Conservation (phyloP, 2,113 vertebrate genomes). For the Tinamus guttatus region DNA sequence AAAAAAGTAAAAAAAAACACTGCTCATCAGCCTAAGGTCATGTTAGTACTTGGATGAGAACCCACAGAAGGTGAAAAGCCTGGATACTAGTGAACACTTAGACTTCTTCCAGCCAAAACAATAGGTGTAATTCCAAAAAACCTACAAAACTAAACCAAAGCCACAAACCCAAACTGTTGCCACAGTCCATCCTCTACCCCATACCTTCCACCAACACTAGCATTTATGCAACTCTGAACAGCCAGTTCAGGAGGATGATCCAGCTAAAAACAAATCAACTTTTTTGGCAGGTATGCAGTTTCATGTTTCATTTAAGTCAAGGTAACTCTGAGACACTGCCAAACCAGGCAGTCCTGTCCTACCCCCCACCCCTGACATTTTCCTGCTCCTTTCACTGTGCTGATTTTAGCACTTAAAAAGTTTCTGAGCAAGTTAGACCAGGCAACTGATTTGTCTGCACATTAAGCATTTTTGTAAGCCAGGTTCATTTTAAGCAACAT, state of each 20-base stretch:
- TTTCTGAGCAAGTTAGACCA: background rate
- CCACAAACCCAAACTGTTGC: background rate
- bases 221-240: background rate
- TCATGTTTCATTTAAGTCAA: constrained; percentile 23
- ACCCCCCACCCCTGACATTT: background rate
- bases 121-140: background rate
- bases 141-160: background rate
- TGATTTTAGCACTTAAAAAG: background rate
- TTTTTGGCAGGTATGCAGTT: background rate
- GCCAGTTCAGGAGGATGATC: constrained; percentile 21
- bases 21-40: constrained; percentile 3
- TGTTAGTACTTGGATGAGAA: background rate
- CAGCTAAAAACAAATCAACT: background rate
- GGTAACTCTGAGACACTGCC: background rate
- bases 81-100: background rate
- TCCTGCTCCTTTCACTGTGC: background rate
- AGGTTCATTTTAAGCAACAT: background rate
- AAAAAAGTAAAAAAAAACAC: background rate
- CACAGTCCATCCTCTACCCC: background rate
- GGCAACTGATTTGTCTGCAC: background rate
- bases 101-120: background rate
- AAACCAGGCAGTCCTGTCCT: background rate
- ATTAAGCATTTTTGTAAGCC: background rate
- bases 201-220: background rate
- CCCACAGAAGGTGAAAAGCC: constrained; percentile 5